Conservation (phyloP, 2,113 vertebrate species). For the Spilogale gracilis region DNA sequence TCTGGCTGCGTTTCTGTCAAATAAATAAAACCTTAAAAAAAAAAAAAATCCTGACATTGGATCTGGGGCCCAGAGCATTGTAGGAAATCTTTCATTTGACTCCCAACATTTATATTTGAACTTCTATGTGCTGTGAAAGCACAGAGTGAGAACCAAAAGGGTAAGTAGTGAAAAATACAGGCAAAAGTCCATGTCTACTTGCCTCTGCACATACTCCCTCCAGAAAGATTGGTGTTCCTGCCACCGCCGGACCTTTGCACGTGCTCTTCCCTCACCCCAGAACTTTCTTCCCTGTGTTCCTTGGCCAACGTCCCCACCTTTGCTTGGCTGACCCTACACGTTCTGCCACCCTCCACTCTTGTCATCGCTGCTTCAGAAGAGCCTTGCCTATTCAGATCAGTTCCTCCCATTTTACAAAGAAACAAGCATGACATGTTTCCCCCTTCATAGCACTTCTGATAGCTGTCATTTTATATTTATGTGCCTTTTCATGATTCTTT, state of each 20-base stretch:
- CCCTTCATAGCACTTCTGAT: background rate
- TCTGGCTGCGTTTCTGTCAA: too few species aligned
- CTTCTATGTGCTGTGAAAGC: rapidly evolving
- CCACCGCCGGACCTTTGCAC: background rate
- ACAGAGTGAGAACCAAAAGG: too few species aligned
- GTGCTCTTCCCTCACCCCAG: background rate
- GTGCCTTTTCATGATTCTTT: background rate
- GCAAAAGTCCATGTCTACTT: background rate
- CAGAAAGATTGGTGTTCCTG: background rate
- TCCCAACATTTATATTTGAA: background rate
- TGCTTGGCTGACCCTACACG: background rate
- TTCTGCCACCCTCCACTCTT: background rate
- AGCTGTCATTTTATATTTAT: background rate
- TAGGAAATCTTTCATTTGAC: background rate
- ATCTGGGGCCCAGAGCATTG: background rate
- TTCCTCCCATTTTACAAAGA: background rate
- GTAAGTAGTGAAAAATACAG: background rate
- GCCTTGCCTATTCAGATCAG: background rate
- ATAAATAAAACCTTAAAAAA: too few species aligned
- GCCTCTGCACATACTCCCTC: background rate
- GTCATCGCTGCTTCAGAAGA: background rate
- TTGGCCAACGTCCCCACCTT: background rate
- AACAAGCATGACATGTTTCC: rapidly evolving
- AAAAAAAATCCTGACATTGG: too few species aligned
- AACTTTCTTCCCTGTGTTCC: background rate